Base-by-base conservation (phyloP, 2,113 vertebrate species). In the Plectropomus leopardus region DNA sequence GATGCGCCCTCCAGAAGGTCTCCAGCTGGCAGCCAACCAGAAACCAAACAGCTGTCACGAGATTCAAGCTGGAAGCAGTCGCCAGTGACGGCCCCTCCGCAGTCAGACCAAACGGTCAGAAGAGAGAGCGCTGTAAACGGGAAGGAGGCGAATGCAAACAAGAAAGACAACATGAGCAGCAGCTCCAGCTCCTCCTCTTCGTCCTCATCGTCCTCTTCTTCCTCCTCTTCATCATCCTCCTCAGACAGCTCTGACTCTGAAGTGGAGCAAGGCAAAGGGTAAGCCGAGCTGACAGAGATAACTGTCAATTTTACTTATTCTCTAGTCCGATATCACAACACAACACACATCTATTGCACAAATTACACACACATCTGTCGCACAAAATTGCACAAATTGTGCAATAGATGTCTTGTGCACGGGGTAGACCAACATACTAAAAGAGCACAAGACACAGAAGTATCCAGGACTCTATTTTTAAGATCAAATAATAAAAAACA, bases 221-320 rank as follows among this genome's bases (percentile, higher is more conserved):
- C 94, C 0, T 94, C 94, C 0, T 95, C 94, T 0, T 95, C 95
- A 0, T 95, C 94, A 0, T 94, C 94, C 4, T 95, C 95, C 0
- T 94, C 95, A 21, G 94, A 95, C 68, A 95, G 94, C 73, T 95
- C 95, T 0, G 95, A 95, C 82, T 95, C 95, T 0, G 95, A 96
- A 66, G 74, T 14, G 0, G 94, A 95, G 77, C 86, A 92, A 40
- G 87, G 3, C 5, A 94, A 93, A 77, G 81, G 89, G 95, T 95
- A 66, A 92, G 92, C 50, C 40, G 14, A 48, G 21, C 45, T 34
- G 28, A n/a, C 4, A 16, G 19, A 47, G 26, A n/a, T 32, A 1
- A 57, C 13, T 40, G 36, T 40, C 44, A 44, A 44, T 14, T 44
- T 44, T 44, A 4, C 4, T 44, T 44, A 44, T 44, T n/a, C n/a